Percentiles rank a stretch among this genome's conserved stretches.
Conservation (phyloP, 2,888 invertebrate species). For the Morinoia aosen region DNA sequence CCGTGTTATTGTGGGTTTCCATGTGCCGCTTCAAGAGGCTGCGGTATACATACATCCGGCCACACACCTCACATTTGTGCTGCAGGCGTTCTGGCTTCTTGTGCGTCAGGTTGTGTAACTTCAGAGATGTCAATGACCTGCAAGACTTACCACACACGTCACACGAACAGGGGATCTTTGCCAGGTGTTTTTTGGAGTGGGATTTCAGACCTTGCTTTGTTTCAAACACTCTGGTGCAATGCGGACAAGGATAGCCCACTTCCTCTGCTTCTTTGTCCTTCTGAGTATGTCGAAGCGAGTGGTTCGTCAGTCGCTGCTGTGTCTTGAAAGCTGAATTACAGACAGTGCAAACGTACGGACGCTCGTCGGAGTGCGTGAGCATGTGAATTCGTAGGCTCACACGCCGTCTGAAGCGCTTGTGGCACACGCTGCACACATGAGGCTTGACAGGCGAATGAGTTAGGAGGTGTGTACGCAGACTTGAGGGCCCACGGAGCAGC, state of each 20-base stretch:
- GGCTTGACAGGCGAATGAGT: slow-evolving; percentile 62
- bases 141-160: slow-evolving; percentile 59
- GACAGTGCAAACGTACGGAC: slow-evolving; percentile 56
- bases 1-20: slow-evolving; percentile 57
- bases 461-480: slow-evolving; percentile 60
- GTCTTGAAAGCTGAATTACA: slow-evolving; percentile 60
- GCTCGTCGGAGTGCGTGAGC: slow-evolving; percentile 64
- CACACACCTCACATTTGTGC: slow-evolving; percentile 60
- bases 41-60: slow-evolving; percentile 57
- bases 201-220: slow-evolving; percentile 59
- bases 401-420: slow-evolving; percentile 60
- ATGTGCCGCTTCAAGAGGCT: slow-evolving; percentile 62
- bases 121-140: slow-evolving; percentile 57
- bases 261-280: neutral
- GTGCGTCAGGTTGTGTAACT: slow-evolving; percentile 59
- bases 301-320: slow-evolving; percentile 54
- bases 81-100: slow-evolving; percentile 52
- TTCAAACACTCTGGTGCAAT: slow-evolving; percentile 63
- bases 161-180: slow-evolving; percentile 57
- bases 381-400: slow-evolving; percentile 59
- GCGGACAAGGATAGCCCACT: slow-evolving; percentile 56
- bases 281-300: slow-evolving; percentile 52
- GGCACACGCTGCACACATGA: slow-evolving; percentile 58
- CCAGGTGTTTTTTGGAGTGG: slow-evolving; percentile 63
- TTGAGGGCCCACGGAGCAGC: slow-evolving; percentile 57